phyloP scores from a whole-genome alignment of 2,888 invertebrate genomes.

The Lithophane ornitopus region DNA sequence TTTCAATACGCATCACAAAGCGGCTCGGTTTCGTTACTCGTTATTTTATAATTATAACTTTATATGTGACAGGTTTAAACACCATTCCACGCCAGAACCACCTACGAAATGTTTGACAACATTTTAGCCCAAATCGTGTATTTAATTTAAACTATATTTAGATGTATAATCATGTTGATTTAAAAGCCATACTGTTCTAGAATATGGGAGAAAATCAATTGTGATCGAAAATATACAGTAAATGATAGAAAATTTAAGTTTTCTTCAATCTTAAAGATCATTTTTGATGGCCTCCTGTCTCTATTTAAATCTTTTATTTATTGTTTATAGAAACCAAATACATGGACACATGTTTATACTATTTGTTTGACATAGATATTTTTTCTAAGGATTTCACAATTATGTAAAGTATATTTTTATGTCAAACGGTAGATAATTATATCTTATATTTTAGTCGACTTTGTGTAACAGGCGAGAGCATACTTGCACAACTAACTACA shows the following conservation, averaged over 20 bases:
- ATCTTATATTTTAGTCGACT: slow-evolving; percentile 55
- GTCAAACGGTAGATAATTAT: slow-evolving; percentile 60
- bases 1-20: slow-evolving; percentile 64
- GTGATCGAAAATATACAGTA: slow-evolving; percentile 44
- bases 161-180: slow-evolving; percentile 72
- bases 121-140: slow-evolving; percentile 67
- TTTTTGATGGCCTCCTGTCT: slow-evolving; percentile 30
- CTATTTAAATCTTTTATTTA: slow-evolving; percentile 68
- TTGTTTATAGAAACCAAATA: slow-evolving; percentile 76
- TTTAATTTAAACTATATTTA: slow-evolving; percentile 68
- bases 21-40: slow-evolving; percentile 50
- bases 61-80: slow-evolving; percentile 67
- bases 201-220: slow-evolving; percentile 31
- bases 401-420: slow-evolving; percentile 54
- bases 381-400: slow-evolving; percentile 42
- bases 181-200: slow-evolving; percentile 73
- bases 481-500: slow-evolving; percentile 59
- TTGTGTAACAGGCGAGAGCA: slow-evolving; percentile 48
- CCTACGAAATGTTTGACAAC: slow-evolving; percentile 65
- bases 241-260: slow-evolving; percentile 11
- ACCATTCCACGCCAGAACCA: slow-evolving; percentile 77
- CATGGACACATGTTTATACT: slow-evolving; percentile 67
- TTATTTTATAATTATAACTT: slow-evolving; percentile 39
- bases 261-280: slow-evolving; percentile 10
- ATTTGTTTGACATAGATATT: slow-evolving; percentile 66